phyloP scores from a whole-genome alignment of 1,140 invertebrate genomes.

The Oncopodura yosiiana region DNA sequence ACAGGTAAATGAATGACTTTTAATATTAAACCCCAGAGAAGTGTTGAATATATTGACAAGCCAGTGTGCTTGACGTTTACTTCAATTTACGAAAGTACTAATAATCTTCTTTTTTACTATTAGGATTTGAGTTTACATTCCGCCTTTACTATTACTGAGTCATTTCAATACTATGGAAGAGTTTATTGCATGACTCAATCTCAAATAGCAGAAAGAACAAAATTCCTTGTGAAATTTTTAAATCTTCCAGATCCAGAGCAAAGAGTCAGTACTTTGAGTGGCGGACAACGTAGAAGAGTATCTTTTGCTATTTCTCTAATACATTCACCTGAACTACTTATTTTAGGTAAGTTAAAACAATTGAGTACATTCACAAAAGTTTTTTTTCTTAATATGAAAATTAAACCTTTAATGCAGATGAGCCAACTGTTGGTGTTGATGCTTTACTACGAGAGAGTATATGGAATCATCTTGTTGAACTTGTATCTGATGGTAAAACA shows the following conservation, averaged over 20 bases:
- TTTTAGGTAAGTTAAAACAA: conserved; percentile 86
- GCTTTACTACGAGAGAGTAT: conserved; percentile 40
- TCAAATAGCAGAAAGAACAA: conserved; percentile 47
- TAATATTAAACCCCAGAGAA: too few species aligned
- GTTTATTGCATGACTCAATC: conserved; percentile 41
- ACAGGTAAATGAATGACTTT: conserved; percentile 16
- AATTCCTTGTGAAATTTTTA: conserved; percentile 59
- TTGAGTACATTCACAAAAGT: too few species aligned
- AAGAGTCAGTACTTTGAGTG: conserved; percentile 74
- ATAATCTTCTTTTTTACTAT: not conserved
- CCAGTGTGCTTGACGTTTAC: not conserved
- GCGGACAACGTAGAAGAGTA: conserved; percentile 77
- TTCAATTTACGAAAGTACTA: not conserved
- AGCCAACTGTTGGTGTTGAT: conserved; percentile 24
- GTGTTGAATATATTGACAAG: not conserved
- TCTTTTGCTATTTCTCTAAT: conserved; percentile 77
- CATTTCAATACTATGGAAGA: conserved; percentile 45
- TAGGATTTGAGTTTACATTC: conserved; percentile 45
- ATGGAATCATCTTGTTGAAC: conserved; percentile 45
- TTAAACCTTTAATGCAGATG: conserved; percentile 71
- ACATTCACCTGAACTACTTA: conserved; percentile 75
- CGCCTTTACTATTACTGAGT: conserved; percentile 46
- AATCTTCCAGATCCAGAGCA: conserved; percentile 57
- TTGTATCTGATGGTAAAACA: conserved; percentile 40
- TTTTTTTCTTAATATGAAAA: conserved; percentile 84